Conservation (phyloP, 2,888 invertebrate species). For the Proisotoma minuta region DNA sequence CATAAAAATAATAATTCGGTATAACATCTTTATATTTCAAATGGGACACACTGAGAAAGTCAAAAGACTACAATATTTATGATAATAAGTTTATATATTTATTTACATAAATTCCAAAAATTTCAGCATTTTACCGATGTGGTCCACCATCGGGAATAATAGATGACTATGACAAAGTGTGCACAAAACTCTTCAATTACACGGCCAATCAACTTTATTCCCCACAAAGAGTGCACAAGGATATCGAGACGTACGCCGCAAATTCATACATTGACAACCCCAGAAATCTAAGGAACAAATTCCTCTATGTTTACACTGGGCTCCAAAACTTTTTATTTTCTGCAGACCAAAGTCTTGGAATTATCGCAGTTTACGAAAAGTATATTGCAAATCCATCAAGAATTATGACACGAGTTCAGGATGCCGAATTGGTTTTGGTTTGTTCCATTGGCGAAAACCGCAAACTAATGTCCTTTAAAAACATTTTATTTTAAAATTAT, state of each 20-base stretch:
- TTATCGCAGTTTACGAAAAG: constrained; percentile 28
- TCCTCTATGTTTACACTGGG: constrained; percentile 36
- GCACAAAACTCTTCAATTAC: constrained; percentile 23
- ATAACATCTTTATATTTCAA: too few relatives aligned
- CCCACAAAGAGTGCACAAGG: constrained; percentile 25
- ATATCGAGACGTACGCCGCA: constrained; percentile 21
- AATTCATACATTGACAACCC: constrained; percentile 27
- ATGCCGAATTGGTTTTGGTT: constrained; percentile 32
- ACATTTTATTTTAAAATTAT: not conserved
- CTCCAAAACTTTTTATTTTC: constrained; percentile 27
- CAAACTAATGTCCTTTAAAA: not conserved
- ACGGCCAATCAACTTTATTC: constrained; percentile 22
- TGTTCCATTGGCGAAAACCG: not conserved
- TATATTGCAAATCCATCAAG: constrained; percentile 27
- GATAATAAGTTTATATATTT: too few relatives aligned
- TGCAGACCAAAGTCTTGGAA: constrained; percentile 29
- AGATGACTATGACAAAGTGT: constrained; percentile 26
- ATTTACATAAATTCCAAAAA: too few relatives aligned
- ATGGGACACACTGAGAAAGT: too few relatives aligned
- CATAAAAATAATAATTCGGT: too few relatives aligned
- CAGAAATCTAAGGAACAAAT: constrained; percentile 18
- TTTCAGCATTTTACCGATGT: constrained; percentile 33
- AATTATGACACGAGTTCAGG: constrained; percentile 32
- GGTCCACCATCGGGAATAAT: constrained; percentile 25
- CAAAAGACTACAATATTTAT: too few relatives aligned